Evolutionary conservation across 1,140 invertebrate genomes (phyloP), one percentile per base, ranked within the genome.

Genomic region (Pogonomyrmex barbatus): DNA sequence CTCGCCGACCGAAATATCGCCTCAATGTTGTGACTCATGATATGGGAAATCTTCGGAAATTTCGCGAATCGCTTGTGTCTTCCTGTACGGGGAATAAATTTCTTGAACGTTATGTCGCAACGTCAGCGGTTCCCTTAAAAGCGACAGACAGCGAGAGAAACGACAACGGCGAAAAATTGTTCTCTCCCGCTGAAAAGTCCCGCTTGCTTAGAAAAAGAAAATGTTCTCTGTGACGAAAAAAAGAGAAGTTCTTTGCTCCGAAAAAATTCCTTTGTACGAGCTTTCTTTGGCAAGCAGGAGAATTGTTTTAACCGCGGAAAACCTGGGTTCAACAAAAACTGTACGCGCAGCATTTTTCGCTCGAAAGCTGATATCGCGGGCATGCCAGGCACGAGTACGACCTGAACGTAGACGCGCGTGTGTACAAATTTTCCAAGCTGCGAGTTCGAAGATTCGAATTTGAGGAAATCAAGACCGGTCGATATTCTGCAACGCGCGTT

Each of bases 261-360:
- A 54, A 68, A 67, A 63, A 81, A 81, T 81, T 42, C 62, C 12
- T 81, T 81, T 54, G 47, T 54, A 68, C n/a, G 9, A 8, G n/a
- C n/a, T 70, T 42, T 45, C 33, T 70, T 70, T 30, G 63, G 14
- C 36, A 3, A 30, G 77, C 47, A 42, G 39, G 24, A 67, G 47
- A 65, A 81, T 70, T 79, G 47, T 70, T 81, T 68, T 10, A 81
- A 42, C 8, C 47, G 39, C 36, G n/a, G 39, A 70, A 62, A 42
- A 24, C 24, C 24, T 14, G 75, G 24, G 14, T 54, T 30, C 12
- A 33, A 12, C 63, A 68, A 30, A 30, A 58, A 56, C 9, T 45
- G 12, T 39, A 39, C 42, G 3, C 12, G 30, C 10, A 3, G 5
- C 33, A 30, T 10, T 54, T 79, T 52, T 67, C 17, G 12, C 60